Conservation (phyloP, 2,888 invertebrate genomes). For the Quadriops clusia region DNA sequence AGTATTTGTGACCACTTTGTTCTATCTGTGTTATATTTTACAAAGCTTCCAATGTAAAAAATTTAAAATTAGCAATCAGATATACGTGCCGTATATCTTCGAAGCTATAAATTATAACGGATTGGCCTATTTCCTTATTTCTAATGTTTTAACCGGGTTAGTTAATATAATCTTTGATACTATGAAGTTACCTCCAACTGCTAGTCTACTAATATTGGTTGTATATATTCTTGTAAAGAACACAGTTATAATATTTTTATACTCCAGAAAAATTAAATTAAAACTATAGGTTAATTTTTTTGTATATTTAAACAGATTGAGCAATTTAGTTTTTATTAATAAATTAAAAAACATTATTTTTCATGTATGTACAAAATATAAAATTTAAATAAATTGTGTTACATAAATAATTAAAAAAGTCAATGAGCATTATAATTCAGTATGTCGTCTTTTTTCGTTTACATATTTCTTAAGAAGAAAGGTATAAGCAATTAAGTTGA, state of each 20-base stretch:
- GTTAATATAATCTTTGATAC: constrained; percentile 65
- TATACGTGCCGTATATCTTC: constrained; percentile 45
- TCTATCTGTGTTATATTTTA: constrained; percentile 45
- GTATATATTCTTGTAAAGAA: constrained; percentile 45
- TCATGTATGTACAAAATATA: constrained; percentile 1
- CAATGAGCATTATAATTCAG: constrained; percentile 9
- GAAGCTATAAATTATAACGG: constrained; percentile 71
- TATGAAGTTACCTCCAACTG: constrained; percentile 33
- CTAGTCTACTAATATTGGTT: constrained; percentile 44
- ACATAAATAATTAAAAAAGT: constrained; percentile 3
- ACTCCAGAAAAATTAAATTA: constrained; percentile 37
- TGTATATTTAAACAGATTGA: too few relatives aligned
- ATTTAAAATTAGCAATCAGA: constrained; percentile 14
- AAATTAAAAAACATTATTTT: background rate
- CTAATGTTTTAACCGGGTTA: constrained; percentile 75
- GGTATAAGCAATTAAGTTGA: too few relatives aligned
- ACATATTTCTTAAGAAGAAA: constrained; percentile 34
- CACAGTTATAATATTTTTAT: constrained; percentile 33
- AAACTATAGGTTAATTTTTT: constrained; percentile 24
- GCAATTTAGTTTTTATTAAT: constrained; percentile 2
- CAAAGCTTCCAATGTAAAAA: constrained; percentile 24
- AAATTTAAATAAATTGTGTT: constrained; percentile 5
- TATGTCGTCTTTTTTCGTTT: constrained; percentile 7
- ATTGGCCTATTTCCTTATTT: constrained; percentile 67
- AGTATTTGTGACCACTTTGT: constrained; percentile 42